These are phyloP conservation scores for Prunella himalayana DNA, from an alignment of 2,113 vertebrate genomes.

Conservation along the genomic window DNA sequence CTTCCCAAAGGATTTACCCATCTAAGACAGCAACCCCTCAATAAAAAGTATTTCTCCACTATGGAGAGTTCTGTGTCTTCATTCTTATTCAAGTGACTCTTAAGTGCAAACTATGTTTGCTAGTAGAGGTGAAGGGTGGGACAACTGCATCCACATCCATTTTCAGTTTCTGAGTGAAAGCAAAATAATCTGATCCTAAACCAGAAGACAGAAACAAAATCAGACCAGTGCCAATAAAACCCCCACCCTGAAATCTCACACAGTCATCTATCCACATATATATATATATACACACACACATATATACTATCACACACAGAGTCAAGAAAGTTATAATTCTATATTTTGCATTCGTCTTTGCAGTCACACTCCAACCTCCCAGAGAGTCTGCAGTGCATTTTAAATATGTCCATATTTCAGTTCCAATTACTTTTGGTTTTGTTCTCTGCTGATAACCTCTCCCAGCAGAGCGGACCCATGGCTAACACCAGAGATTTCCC, in stretches of 20 bases:
- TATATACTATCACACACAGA: neutral
- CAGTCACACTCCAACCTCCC: neutral
- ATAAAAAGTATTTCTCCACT: neutral
- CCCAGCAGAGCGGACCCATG: neutral
- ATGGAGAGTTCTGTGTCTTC: neutral
- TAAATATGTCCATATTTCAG: neutral
- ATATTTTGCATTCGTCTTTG: neutral
- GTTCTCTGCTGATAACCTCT: slow-evolving; percentile 30
- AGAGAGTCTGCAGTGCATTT: neutral
- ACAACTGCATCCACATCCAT: neutral
- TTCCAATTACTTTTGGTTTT: slow-evolving; percentile 40
- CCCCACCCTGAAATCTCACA: neutral
- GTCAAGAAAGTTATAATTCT: neutral
- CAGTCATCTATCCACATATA: neutral
- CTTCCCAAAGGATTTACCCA: neutral
- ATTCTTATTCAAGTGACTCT: neutral
- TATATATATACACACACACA: neutral
- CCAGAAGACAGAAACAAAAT: neutral
- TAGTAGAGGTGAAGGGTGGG: neutral
- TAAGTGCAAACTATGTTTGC: neutral
- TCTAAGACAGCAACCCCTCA: rapidly evolving
- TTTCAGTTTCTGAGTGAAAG: neutral
- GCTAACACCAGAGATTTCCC: slow-evolving; percentile 3
- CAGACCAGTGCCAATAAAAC: neutral
- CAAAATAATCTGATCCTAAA: neutral